Base-by-base conservation (phyloP, 2,888 invertebrate species). In the Leuctra nigra region DNA sequence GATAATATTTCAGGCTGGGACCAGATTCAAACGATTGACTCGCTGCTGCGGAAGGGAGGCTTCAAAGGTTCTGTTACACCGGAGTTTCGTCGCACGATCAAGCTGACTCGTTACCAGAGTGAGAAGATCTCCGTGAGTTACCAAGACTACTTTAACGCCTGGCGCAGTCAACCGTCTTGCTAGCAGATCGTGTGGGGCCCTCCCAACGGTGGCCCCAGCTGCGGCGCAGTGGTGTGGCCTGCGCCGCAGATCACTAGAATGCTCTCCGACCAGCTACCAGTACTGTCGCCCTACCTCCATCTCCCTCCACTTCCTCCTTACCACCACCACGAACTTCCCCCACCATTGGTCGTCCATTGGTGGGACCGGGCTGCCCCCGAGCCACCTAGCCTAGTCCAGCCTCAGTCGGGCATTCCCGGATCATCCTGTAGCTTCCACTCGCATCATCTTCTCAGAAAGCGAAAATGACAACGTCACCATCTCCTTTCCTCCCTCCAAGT, bases 1-100 rank as follows among this genome's bases (percentile, higher is more conserved):
- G n/a, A 29, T 7, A 29, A 6, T 29, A 29, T 29, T 36, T 20
- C 74, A 97, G 97, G 97, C 67, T 99, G 99, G 99, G 92, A 98
- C 81, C 93, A 94, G 76, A 83, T 91, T 64, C 96, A 98, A 76
- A 99, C 99, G 22, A 95, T 99, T 69, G 98, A 99, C 76, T 95
- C 97, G 38, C 77, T 99, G 61, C 81, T 99, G 62, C 84, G 96
- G 64, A 99, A 99, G 76, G 98, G 97, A 63, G 99, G 99, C 48
- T 97, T 86, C 76, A 93, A 93, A 72, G 91, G 94, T 24, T 75
- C 81, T 55, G 93, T 96, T 62, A 91, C 91, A n/a, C 82, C 84
- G 23, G 93, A 94, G 56, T 78, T 89, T 68, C 83, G 96, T 57
- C 85, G 89, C 67, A 86, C 87, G 70, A 89, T 98, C 70, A 94